These are phyloP conservation scores for Aradus depressus DNA, from an alignment of 2,888 invertebrate genomes.

Conservation along the genomic window DNA sequence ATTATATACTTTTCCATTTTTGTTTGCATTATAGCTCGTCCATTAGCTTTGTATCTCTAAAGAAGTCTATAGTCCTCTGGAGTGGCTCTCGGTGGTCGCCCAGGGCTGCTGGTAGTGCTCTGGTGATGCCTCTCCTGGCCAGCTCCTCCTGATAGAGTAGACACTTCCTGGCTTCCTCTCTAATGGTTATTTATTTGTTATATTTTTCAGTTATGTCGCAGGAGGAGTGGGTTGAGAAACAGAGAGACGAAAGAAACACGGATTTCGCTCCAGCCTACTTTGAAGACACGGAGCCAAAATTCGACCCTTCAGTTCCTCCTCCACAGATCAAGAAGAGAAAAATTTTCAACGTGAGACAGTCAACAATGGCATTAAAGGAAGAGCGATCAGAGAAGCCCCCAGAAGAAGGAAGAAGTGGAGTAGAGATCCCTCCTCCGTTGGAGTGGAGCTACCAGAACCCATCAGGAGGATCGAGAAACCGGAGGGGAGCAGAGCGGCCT, in stretches of 20 bases:
- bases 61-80: too few species aligned
- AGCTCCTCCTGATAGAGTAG: too few species aligned
- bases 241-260: constrained; percentile 54
- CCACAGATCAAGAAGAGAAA: constrained; percentile 8
- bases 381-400: constrained; percentile 10
- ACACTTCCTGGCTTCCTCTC: too few species aligned
- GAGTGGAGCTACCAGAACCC: constrained; percentile 16
- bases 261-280: constrained; percentile 65
- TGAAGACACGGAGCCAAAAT: neutral
- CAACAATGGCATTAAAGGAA: too few species aligned
- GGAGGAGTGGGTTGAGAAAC: constrained; percentile 65
- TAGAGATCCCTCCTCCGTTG: constrained; percentile 21
- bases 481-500: neutral
- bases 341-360: neutral
- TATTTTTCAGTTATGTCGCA: constrained; percentile 51
- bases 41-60: too few species aligned
- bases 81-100: too few species aligned
- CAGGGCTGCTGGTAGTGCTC: too few species aligned
- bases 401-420: constrained; percentile 14
- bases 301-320: constrained; percentile 1
- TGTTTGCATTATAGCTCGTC: too few species aligned
- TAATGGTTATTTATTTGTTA: too few species aligned
- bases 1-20: too few species aligned
- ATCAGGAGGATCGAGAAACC: neutral
- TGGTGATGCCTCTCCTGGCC: too few species aligned